These are phyloP conservation scores for Horisme vitalbata DNA, from an alignment of 2,888 invertebrate species.

Conservation along the genomic window DNA sequence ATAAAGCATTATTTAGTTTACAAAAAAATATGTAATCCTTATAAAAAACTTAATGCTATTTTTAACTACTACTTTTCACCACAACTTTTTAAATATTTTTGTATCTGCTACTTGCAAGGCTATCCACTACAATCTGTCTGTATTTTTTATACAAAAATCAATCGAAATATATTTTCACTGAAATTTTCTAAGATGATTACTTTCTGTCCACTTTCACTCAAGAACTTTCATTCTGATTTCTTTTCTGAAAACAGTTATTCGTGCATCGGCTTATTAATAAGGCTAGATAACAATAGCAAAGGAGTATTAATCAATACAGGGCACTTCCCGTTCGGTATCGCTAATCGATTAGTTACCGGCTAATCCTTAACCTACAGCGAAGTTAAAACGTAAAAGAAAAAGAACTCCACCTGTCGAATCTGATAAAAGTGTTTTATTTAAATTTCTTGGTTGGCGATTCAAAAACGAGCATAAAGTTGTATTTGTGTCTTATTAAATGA, in stretches of 20 bases:
- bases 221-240: not conserved
- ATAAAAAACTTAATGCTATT: no score
- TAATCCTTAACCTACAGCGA: constrained; percentile 81
- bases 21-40: no score
- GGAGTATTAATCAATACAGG: constrained; percentile 50
- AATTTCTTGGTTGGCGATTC: constrained; percentile 76
- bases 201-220: no score
- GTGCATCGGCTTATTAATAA: constrained; percentile 5
- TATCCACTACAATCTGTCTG: no score
- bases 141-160: no score
- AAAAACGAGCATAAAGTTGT: constrained; percentile 74
- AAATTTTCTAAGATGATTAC: no score
- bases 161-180: no score
- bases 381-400: constrained; percentile 67
- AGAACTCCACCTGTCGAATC: constrained; percentile 79
- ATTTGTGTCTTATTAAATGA: constrained; percentile 83
- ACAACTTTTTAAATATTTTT: no score
- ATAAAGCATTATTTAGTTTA: no score
- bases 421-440: constrained; percentile 82
- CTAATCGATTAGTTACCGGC: constrained; percentile 73
- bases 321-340: constrained; percentile 65
- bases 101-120: no score
- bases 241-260: not conserved
- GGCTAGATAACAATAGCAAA: constrained; percentile 38
- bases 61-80: no score